Evolutionary conservation across 2,113 vertebrate species (phyloP).

Genomic region (Indicator indicator): DNA sequence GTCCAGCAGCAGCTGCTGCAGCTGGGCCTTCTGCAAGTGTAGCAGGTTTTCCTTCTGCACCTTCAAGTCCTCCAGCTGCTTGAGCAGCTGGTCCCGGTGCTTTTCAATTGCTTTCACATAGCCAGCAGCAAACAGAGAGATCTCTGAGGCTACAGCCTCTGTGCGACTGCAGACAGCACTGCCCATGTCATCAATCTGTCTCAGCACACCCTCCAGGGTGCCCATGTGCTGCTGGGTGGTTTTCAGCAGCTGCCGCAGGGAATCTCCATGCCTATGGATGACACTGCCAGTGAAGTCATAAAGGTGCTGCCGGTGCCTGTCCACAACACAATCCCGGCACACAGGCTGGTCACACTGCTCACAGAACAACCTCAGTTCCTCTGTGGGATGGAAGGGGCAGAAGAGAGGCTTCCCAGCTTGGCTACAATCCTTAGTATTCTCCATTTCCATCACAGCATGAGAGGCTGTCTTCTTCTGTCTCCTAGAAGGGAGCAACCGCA

Average conservation of each 20-base stretch:
- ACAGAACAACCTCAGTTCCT: constrained; percentile 90
- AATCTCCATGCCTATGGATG: constrained; percentile 79
- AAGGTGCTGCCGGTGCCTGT: constrained; percentile 83
- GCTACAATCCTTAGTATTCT: constrained; percentile 77
- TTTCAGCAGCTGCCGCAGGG: constrained; percentile 80
- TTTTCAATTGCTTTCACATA: constrained; percentile 83
- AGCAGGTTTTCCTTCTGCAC: constrained; percentile 83
- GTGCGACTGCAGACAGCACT: constrained; percentile 56
- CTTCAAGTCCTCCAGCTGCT: constrained; percentile 82
- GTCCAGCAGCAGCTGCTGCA: constrained; percentile 89
- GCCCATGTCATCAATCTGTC: constrained; percentile 72
- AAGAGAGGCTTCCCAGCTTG: constrained; percentile 76
- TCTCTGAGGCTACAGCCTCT: constrained; percentile 74
- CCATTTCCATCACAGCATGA: constrained; percentile 78
- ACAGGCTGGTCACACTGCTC: constrained; percentile 85
- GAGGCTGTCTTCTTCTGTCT: constrained; percentile 88
- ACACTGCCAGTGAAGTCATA: constrained; percentile 75
- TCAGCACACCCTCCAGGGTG: constrained; percentile 76
- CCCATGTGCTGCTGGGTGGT: constrained; percentile 77
- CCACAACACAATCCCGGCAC: constrained; percentile 83
- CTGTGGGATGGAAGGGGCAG: constrained; percentile 82
- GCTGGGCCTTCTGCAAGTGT: constrained; percentile 85
- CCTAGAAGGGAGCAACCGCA: constrained; percentile 68
- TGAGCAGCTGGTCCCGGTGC: constrained; percentile 84
- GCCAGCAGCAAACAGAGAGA: constrained; percentile 78